Percentiles rank a stretch among this genome's conserved stretches.
These are phyloP conservation scores for Vesta saturnalis DNA, from an alignment of 2,888 invertebrate genomes.

Conservation along the genomic window DNA sequence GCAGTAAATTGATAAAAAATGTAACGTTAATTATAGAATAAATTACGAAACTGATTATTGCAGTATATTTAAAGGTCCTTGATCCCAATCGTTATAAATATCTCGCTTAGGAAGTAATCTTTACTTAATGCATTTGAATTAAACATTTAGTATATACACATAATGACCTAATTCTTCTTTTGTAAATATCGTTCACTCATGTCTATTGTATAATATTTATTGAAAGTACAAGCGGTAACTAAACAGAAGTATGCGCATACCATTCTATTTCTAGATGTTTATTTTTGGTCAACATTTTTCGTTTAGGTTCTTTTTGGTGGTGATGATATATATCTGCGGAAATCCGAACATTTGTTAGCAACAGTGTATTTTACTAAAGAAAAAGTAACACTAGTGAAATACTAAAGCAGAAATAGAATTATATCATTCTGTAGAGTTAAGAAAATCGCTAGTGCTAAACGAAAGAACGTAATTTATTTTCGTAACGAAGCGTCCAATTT, in stretches of 20 bases:
- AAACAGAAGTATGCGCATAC: conserved; percentile 32
- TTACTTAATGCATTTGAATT: conserved; percentile 4
- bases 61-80: conserved; percentile 15
- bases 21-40: too few species aligned
- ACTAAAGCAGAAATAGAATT: conserved; percentile 21
- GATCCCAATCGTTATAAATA: conserved; percentile 12
- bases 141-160: conserved; percentile 10
- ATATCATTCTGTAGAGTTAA: conserved; percentile 17
- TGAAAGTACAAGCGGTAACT: conserved; percentile 28
- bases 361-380: conserved; percentile 17
- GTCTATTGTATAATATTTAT: conserved; percentile 36
- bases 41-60: not conserved
- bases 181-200: conserved; percentile 10
- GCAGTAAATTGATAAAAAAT: too few species aligned
- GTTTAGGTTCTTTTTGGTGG: conserved; percentile 31
- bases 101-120: not conserved
- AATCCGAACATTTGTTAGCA: conserved; percentile 23
- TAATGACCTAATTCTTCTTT: conserved; percentile 9
- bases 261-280: conserved; percentile 32
- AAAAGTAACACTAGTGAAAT: conserved; percentile 3
- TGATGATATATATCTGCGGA: conserved; percentile 28
- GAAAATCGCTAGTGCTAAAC: conserved; percentile 8
- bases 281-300: conserved; percentile 30
- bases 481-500: conserved; percentile 24
- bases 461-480: conserved; percentile 27